These are phyloP conservation scores for Chrysolina oricalcia DNA, from an alignment of 2,888 invertebrate species.

Conservation along the genomic window DNA sequence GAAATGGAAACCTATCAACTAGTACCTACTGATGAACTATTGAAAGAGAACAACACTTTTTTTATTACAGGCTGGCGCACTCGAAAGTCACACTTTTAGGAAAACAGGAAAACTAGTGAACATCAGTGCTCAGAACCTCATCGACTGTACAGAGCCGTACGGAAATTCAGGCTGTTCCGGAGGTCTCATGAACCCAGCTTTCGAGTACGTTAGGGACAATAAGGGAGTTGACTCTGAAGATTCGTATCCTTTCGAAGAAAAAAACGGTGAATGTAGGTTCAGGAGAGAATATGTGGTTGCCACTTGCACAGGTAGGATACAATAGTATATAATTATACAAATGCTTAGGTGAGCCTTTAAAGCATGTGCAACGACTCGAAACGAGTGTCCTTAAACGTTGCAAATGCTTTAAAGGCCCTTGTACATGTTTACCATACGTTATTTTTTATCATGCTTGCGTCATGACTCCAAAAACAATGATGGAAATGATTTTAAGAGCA, in stretches of 20 bases:
- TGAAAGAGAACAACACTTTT: too few species aligned
- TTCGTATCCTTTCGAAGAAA: slow-evolving; percentile 73
- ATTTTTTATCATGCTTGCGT: too few species aligned
- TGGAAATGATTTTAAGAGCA: too few species aligned
- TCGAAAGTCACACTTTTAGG: slow-evolving; percentile 74
- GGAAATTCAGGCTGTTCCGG: slow-evolving; percentile 75
- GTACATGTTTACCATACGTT: too few species aligned
- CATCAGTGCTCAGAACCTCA: slow-evolving; percentile 75
- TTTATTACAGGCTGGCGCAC: slow-evolving; percentile 73
- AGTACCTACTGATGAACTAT: too few species aligned
- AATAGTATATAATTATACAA: neutral
- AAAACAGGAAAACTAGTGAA: slow-evolving; percentile 73
- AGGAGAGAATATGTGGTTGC: slow-evolving; percentile 58
- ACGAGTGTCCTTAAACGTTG: too few species aligned
- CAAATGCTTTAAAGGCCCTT: too few species aligned
- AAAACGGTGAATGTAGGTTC: slow-evolving; percentile 59
- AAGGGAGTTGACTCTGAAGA: slow-evolving; percentile 75
- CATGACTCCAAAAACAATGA: too few species aligned
- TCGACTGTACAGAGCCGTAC: slow-evolving; percentile 74
- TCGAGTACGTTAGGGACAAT: slow-evolving; percentile 72
- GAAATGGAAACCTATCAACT: neutral
- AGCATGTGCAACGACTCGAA: too few species aligned
- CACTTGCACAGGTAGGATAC: slow-evolving; percentile 59
- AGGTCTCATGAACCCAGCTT: slow-evolving; percentile 74
- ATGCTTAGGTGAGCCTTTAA: neutral